A percentile compares a stretch with the other conserved stretches of the same genome.
These are phyloP conservation scores for Iguana delicatissima DNA, from an alignment of 2,797 vertebrate species.

Conservation along the genomic window DNA sequence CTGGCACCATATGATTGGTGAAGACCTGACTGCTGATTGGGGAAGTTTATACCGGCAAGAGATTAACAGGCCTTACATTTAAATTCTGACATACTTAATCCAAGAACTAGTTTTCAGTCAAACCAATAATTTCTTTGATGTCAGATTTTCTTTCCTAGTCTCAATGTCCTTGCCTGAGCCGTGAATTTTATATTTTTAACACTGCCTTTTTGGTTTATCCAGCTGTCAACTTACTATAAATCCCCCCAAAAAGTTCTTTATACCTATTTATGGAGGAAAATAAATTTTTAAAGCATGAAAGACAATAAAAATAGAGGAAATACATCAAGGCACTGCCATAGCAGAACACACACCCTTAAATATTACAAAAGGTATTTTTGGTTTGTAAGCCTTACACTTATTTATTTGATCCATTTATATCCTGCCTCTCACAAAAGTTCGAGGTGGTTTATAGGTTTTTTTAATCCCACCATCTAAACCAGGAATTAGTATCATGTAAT, in stretches of 20 bases:
- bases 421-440: neutral
- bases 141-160: constrained; percentile 13
- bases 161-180: constrained; percentile 9
- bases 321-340: neutral
- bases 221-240: constrained; percentile 22
- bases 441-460: neutral
- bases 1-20: neutral
- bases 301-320: constrained; percentile 16
- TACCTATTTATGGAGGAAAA: constrained; percentile 12
- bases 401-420: neutral
- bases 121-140: neutral
- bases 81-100: constrained; percentile 30
- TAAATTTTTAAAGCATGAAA: neutral
- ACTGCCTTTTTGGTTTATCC: constrained; percentile 16
- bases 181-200: neutral
- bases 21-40: constrained; percentile 9
- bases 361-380: neutral
- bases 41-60: constrained; percentile 2
- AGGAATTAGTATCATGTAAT: neutral
- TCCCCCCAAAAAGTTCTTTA: constrained; percentile 9
- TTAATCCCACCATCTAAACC: neutral
- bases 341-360: neutral
- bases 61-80: neutral
- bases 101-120: constrained; percentile 18
- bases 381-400: neutral